These are phyloP conservation scores for Leistus spinibarbis DNA, from an alignment of 2,888 invertebrate genomes.

Conservation along the genomic window DNA sequence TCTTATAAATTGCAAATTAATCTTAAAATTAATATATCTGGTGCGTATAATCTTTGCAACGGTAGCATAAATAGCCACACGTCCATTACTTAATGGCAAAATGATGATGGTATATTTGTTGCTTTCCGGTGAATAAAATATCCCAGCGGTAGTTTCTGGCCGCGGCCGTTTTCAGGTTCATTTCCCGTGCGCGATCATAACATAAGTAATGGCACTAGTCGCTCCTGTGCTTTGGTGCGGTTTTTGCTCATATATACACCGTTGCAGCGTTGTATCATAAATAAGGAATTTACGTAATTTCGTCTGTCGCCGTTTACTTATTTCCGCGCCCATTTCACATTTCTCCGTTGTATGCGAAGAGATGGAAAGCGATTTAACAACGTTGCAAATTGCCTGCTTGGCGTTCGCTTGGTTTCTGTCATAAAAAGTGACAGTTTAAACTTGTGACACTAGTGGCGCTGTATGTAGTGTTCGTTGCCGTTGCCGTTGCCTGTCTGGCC, in stretches of 20 bases:
- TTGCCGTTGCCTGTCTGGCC: not conserved
- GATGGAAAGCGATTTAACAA: constrained; percentile 5
- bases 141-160: constrained; percentile 28
- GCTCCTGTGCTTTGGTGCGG: not conserved
- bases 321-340: constrained; percentile 26
- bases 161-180: constrained; percentile 31
- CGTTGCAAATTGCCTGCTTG: constrained; percentile 10
- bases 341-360: not conserved
- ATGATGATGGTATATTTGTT: constrained; percentile 26
- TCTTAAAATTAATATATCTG: no score
- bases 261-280: constrained; percentile 1
- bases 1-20: no score
- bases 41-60: not conserved
- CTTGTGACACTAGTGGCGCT: constrained; percentile 1
- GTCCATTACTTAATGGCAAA: constrained; percentile 29
- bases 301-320: constrained; percentile 28
- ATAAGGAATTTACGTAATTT: constrained; percentile 36
- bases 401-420: not conserved
- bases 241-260: not conserved
- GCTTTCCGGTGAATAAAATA: constrained; percentile 11
- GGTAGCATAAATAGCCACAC: not conserved
- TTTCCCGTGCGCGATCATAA: constrained; percentile 27
- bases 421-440: constrained; percentile 23
- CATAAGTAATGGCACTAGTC: constrained; percentile 6
- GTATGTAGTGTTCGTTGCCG: not conserved